These are phyloP conservation scores for Harpalus rufipes DNA, from an alignment of 2,888 invertebrate species.

Conservation along the genomic window DNA sequence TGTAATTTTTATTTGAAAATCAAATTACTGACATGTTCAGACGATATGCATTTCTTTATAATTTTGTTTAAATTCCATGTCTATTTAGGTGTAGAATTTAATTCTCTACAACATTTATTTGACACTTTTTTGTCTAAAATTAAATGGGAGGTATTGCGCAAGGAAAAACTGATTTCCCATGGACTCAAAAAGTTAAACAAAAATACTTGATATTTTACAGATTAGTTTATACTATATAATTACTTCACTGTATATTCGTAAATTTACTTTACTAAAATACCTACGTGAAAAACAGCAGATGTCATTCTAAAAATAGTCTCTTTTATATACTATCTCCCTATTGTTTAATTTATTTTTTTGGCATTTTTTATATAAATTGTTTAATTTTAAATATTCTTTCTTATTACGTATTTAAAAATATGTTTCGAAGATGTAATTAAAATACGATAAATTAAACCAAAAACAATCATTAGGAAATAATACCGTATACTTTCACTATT, in stretches of 20 bases:
- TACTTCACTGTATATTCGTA: not conserved
- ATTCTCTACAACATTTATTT: too few relatives aligned
- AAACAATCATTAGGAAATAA: constrained; percentile 33
- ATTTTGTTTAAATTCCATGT: too few relatives aligned
- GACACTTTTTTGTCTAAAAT: too few relatives aligned
- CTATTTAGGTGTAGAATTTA: too few relatives aligned
- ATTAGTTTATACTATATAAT: not conserved
- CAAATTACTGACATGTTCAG: too few relatives aligned
- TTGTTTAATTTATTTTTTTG: not conserved
- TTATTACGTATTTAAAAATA: constrained; percentile 38
- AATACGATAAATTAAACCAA: constrained; percentile 50
- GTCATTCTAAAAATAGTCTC: not conserved
- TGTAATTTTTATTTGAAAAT: too few relatives aligned
- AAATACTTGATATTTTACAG: not conserved
- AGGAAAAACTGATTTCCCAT: too few relatives aligned
- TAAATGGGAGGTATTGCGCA: too few relatives aligned
- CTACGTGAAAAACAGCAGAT: not conserved
- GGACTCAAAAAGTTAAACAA: too few relatives aligned
- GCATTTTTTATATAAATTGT: not conserved
- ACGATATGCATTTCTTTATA: too few relatives aligned
- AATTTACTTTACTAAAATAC: too few relatives aligned
- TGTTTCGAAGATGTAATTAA: constrained; percentile 27
- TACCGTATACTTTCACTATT: constrained; percentile 50
- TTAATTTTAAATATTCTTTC: not conserved
- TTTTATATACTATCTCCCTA: not conserved